Evolutionary conservation across 2,888 invertebrate genomes (phyloP).

Genomic region (Pegoplata infirma): DNA sequence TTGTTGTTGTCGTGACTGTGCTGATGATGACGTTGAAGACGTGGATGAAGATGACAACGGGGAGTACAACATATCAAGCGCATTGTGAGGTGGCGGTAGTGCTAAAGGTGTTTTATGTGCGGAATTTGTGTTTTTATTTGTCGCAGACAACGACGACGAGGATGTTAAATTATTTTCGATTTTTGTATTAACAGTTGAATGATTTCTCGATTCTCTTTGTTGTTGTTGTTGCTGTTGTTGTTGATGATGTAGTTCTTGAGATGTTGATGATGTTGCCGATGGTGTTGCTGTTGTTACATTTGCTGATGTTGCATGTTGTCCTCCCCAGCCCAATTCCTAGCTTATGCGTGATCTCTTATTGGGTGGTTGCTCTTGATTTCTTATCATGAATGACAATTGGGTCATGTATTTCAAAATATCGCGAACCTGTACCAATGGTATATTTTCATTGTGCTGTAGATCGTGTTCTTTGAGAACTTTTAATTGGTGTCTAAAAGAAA

Average conservation of each 20-base stretch:
- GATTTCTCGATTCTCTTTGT: constrained; percentile 50
- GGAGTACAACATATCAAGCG: constrained; percentile 78
- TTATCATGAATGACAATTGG: constrained; percentile 91
- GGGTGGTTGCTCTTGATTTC: constrained; percentile 77
- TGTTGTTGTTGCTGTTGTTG: constrained; percentile 19
- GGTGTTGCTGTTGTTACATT: constrained; percentile 67
- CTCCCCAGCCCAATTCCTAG: constrained; percentile 79
- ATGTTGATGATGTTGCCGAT: constrained; percentile 60
- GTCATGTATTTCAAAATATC: constrained; percentile 92
- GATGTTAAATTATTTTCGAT: no score
- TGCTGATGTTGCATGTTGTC: constrained; percentile 73
- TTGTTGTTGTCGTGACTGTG: constrained; percentile 64
- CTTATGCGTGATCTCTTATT: constrained; percentile 77
- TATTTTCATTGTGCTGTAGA: constrained; percentile 85
- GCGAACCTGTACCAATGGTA: constrained; percentile 89
- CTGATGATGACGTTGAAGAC: constrained; percentile 63
- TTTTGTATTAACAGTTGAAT: constrained; percentile 33
- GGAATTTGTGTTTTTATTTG: constrained; percentile 12
- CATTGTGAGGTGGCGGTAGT: constrained; percentile 68
- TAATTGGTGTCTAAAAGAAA: constrained; percentile 83
- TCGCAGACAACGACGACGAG: constrained; percentile 9
- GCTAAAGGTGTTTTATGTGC: constrained; percentile 65
- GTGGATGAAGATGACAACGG: constrained; percentile 63
- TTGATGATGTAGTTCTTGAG: constrained; percentile 54
- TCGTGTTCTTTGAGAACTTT: constrained; percentile 87